Conservation (phyloP, 2,797 vertebrate genomes). For the Microcaecilia unicolor region DNA sequence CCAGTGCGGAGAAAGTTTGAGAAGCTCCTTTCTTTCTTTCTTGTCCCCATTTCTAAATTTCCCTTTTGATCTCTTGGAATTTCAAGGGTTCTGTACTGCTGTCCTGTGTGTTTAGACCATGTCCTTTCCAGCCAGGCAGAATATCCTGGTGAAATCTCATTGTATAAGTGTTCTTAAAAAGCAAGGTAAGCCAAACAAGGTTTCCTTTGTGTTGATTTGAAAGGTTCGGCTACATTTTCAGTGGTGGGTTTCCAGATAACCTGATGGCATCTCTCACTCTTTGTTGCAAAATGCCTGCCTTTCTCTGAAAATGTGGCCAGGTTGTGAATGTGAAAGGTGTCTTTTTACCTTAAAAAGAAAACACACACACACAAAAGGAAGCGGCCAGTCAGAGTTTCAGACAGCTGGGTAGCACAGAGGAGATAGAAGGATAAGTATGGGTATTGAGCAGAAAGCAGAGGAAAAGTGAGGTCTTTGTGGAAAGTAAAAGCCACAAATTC, state of each 20-base stretch:
- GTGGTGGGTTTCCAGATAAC: slow-evolving; percentile 37
- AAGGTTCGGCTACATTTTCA: slow-evolving; percentile 29
- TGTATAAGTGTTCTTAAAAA: slow-evolving; percentile 35
- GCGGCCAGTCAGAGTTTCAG: slow-evolving; percentile 37
- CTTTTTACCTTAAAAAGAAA: slow-evolving; percentile 32
- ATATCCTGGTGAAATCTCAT: slow-evolving; percentile 49
- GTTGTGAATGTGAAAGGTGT: slow-evolving; percentile 21
- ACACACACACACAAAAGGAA: too few relatives aligned
- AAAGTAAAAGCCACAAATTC: too few relatives aligned
- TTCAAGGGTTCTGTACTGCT: too few relatives aligned
- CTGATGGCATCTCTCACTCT: slow-evolving; percentile 29
- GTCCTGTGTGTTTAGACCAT: too few relatives aligned
- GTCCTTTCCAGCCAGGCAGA: slow-evolving; percentile 50
- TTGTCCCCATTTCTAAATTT: too few relatives aligned
- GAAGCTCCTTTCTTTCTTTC: too few relatives aligned
- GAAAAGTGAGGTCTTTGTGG: too few relatives aligned
- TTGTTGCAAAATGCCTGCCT: slow-evolving; percentile 31
- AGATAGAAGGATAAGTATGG: too few relatives aligned
- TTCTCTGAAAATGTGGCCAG: slow-evolving; percentile 9
- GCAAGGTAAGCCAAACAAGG: slow-evolving; percentile 59
- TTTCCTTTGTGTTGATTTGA: slow-evolving; percentile 58
- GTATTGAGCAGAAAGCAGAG: too few relatives aligned
- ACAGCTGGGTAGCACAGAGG: slow-evolving; percentile 55
- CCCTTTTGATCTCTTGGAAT: too few relatives aligned
- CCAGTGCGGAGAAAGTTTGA: too few relatives aligned